A percentile compares a stretch with the other conserved stretches of the same genome.
These are phyloP conservation scores for Papilio protenor DNA, from an alignment of 2,888 invertebrate genomes.

Conservation along the genomic window DNA sequence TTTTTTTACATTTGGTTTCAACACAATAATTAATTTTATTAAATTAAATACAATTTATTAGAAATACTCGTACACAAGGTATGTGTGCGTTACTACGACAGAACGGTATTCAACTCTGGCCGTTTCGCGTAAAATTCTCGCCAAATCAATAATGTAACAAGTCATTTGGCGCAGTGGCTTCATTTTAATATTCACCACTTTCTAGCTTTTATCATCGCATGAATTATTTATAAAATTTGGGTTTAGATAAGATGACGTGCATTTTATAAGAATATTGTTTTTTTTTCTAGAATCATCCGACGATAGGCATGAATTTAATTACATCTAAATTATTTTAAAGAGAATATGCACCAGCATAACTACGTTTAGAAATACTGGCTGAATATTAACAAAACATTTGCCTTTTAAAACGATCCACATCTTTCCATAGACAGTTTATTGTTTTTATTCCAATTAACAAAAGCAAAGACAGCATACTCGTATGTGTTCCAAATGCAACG, in stretches of 20 bases:
- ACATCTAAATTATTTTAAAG: neutral
- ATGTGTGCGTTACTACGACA: constrained; percentile 4
- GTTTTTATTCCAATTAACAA: neutral
- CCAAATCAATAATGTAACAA: constrained; percentile 35
- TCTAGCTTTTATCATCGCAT: constrained; percentile 40
- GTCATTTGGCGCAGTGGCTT: constrained; percentile 18
- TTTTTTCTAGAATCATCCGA: neutral
- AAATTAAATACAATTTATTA: constrained; percentile 1
- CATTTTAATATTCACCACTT: constrained; percentile 36
- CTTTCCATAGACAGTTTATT: neutral
- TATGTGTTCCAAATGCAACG: neutral
- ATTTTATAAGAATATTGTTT: constrained; percentile 10
- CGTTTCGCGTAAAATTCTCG: constrained; percentile 23
- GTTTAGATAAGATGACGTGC: constrained; percentile 33
- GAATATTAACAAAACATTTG: neutral
- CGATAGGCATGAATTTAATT: neutral
- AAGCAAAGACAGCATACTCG: neutral
- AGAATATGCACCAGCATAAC: neutral
- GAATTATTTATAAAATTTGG: constrained; percentile 40
- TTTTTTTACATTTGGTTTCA: neutral
- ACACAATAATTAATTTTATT: constrained; percentile 1
- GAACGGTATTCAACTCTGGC: constrained; percentile 9
- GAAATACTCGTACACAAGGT: neutral
- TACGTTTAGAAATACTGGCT: neutral
- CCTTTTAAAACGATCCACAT: neutral